Evolutionary conservation across 2,113 vertebrate species (phyloP).

Genomic region (Sceloporus tristichus): DNA sequence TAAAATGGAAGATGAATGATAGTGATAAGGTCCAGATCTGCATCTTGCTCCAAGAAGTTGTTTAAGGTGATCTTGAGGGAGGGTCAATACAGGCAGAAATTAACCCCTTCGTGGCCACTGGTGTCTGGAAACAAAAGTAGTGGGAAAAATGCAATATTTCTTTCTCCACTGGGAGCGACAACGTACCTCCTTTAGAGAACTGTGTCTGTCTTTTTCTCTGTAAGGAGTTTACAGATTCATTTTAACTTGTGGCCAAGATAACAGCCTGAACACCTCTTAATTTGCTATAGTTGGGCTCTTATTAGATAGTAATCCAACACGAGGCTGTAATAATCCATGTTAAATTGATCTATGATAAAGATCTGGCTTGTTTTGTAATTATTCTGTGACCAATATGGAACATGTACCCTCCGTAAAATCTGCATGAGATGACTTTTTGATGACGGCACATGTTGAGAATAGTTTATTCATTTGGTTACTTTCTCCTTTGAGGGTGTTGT

Average conservation of each 20-base stretch:
- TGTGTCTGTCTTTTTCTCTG: no score
- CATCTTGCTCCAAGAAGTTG: no score
- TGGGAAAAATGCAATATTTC: no score
- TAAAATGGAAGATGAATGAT: no score
- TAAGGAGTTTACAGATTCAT: background rate
- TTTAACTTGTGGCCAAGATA: background rate
- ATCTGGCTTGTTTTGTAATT: background rate
- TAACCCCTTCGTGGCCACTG: no score
- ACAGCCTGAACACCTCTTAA: background rate
- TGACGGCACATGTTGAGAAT: background rate
- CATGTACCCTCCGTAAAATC: background rate
- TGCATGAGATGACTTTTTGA: background rate
- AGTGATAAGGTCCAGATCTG: no score
- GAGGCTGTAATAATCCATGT: background rate
- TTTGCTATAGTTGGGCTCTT: background rate
- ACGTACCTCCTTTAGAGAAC: no score
- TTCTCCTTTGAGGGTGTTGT: conserved; percentile 27
- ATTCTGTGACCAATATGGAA: conserved; percentile 1
- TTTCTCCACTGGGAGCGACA: no score
- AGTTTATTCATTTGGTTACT: conserved; percentile 42
- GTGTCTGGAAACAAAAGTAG: no score
- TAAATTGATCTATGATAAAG: background rate
- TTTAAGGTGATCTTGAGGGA: no score
- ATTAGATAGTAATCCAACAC: background rate
- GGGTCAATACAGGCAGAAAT: no score